Base-by-base conservation (phyloP, 2,797 vertebrate genomes). In the Typhlichthys eigenmanni region DNA sequence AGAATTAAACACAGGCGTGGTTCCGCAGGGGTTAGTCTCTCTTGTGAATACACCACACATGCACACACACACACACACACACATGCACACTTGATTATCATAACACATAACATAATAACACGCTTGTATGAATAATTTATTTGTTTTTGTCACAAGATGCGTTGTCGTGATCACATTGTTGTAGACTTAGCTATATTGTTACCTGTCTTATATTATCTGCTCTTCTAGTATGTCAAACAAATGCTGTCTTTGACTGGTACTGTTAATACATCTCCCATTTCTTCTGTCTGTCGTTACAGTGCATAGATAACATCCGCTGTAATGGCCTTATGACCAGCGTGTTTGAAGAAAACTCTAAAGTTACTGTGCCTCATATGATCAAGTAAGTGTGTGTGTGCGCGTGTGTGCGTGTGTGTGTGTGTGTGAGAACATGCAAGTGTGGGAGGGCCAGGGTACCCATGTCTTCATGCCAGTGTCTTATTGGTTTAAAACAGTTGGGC, bases 331-430 rank as follows among this genome's bases (percentile, higher is more conserved):
- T 99, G 97, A 99, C 96, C 71, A 95, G 96, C 75, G 97, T 99
- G 29, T 99, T 98, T 88, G 97, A 99, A 88, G 97, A 99, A 85
- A 98, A 98, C 89, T 99, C 97, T 61, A 99, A 98, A 93, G 97
- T 99, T 70, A 96, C 96, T 0, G 97, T 99, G 82, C 97, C 97
- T 71, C 94, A 98, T 84, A 96, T 99, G 95, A 98, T 99, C 86
- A 98, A 96, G 97, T 99, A 94, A 95, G 96, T 94, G 45, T 57
- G 60, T 66, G 16, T 76, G 64, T 79, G 60, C 79, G 69, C 72
- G 14, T 75, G 65, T 77, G 60, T 81, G 69, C 74, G 71, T 64
- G 72, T 63, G 80, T 13, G 9, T 6, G 52, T 29, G 19, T 29
- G 52, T 32, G 52, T 29, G 52, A 13, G 52, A 13, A 54, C 12